Conservation (phyloP, 1,140 invertebrate species). For the Rhynchophorus ferrugineus region DNA sequence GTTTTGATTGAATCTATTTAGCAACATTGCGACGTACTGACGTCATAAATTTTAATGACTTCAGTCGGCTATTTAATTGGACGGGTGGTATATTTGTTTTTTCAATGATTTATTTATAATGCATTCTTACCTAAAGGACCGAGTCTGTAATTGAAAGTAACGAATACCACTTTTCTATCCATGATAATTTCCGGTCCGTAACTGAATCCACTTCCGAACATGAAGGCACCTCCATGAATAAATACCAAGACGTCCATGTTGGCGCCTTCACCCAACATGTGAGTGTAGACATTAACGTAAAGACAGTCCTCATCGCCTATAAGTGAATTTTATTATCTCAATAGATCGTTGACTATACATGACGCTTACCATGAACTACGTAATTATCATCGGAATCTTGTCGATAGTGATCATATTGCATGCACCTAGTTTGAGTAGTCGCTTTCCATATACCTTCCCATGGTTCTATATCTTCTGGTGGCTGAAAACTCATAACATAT, state of each 20-base stretch:
- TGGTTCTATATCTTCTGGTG: constrained; percentile 27
- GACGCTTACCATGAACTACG: constrained; percentile 28
- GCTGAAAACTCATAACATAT: constrained; percentile 17
- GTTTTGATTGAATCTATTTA: too few relatives aligned
- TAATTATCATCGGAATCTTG: constrained; percentile 18
- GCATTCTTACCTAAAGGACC: constrained; percentile 48
- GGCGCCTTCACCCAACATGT: constrained; percentile 21
- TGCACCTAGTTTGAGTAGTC: constrained; percentile 26
- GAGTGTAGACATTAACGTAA: constrained; percentile 47
- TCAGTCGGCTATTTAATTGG: too few relatives aligned
- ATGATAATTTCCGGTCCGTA: constrained; percentile 52
- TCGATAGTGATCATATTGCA: constrained; percentile 31
- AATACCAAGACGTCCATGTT: constrained; percentile 46
- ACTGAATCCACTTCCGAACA: constrained; percentile 38
- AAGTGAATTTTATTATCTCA: not conserved
- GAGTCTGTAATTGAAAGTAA: constrained; percentile 58
- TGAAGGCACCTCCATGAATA: constrained; percentile 55
- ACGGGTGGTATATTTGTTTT: too few relatives aligned
- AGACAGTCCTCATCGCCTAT: constrained; percentile 49
- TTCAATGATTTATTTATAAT: too few relatives aligned
- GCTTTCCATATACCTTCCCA: constrained; percentile 32
- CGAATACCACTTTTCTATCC: constrained; percentile 51
- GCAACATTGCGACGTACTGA: too few relatives aligned
- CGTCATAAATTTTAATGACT: too few relatives aligned
- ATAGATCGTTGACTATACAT: not conserved